A percentile compares a stretch with the other conserved stretches of the same genome.
Conservation (phyloP, 1,140 invertebrate species). For the Camponotus floridanus region DNA sequence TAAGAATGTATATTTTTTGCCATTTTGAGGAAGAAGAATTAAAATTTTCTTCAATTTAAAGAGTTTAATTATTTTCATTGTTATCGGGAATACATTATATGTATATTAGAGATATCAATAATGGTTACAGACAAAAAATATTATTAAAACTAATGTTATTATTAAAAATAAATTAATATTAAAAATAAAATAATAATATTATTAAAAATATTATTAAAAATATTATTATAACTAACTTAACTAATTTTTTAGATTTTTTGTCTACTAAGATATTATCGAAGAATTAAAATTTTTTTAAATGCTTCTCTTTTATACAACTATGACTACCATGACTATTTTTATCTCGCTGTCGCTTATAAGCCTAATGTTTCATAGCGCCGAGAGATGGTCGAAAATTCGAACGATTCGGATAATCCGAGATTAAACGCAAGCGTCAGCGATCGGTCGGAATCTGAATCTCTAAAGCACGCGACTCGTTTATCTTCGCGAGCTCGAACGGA, state of each 20-base stretch:
- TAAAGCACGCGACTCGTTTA: slow-evolving; percentile 52
- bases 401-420: slow-evolving; percentile 37
- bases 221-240: too few relatives aligned
- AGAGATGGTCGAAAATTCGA: slow-evolving; percentile 32
- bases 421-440: slow-evolving; percentile 34
- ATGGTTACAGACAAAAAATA: background rate
- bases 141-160: too few relatives aligned
- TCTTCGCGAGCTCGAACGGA: slow-evolving; percentile 44
- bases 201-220: background rate
- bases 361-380: background rate
- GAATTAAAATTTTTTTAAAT: background rate
- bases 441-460: slow-evolving; percentile 8
- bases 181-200: too few relatives aligned
- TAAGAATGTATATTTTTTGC: background rate
- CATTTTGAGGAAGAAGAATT: background rate
- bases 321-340: background rate
- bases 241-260: too few relatives aligned
- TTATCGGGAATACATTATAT: too few relatives aligned
- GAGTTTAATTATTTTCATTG: background rate
- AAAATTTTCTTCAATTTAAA: background rate
- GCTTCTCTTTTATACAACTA: background rate
- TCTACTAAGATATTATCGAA: background rate
- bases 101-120: background rate
- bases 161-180: too few relatives aligned
- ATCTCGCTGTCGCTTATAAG: background rate